Conservation (phyloP, 2,888 invertebrate genomes). For the Brassicogethes aeneus region DNA sequence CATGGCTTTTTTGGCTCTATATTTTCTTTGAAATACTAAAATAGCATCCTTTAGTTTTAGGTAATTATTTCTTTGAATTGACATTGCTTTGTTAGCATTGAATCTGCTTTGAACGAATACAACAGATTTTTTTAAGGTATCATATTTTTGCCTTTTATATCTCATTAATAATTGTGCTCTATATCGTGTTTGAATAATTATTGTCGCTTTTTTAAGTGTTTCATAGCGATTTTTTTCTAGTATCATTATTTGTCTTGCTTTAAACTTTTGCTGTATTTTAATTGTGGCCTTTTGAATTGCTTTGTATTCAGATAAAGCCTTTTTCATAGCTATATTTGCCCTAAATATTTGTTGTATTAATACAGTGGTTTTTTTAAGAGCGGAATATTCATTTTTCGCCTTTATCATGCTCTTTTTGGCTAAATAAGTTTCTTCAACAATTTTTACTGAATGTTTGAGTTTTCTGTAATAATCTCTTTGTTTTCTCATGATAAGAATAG, state of each 20-base stretch:
- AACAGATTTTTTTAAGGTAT: constrained; percentile 27
- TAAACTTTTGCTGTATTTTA: constrained; percentile 36
- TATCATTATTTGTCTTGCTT: constrained; percentile 27
- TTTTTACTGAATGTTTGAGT: background rate
- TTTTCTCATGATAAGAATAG: constrained; percentile 13
- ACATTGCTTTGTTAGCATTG: constrained; percentile 22
- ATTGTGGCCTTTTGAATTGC: background rate
- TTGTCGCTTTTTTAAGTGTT: constrained; percentile 29
- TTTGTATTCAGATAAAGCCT: background rate
- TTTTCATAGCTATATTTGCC: background rate
- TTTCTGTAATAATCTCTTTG: constrained; percentile 16
- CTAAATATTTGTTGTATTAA: constrained; percentile 34
- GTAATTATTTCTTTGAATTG: constrained; percentile 12
- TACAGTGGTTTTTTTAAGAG: constrained; percentile 21
- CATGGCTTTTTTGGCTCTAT: constrained; percentile 32
- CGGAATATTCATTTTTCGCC: background rate
- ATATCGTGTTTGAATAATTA: constrained; percentile 40
- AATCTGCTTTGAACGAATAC: constrained; percentile 19
- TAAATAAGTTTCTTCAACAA: background rate
- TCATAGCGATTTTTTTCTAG: constrained; percentile 29
- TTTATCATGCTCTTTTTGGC: background rate
- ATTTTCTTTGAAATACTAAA: constrained; percentile 19
- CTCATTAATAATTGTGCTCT: constrained; percentile 38
- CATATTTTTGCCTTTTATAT: constrained; percentile 27
- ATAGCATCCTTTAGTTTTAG: constrained; percentile 7